Evolutionary conservation across 2,888 invertebrate species (phyloP).

Genomic region (Melipona beecheii): DNA sequence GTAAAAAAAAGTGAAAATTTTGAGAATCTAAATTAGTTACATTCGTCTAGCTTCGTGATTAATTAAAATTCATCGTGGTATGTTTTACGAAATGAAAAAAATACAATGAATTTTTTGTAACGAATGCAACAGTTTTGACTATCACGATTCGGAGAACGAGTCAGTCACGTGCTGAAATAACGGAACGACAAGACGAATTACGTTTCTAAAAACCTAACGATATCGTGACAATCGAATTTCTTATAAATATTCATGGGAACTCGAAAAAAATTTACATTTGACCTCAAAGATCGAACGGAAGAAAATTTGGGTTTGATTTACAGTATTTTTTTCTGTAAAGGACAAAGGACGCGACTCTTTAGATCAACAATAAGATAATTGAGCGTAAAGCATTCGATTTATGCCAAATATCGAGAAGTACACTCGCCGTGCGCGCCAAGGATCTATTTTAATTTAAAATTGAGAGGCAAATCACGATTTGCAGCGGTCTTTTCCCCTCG

Average conservation of each 20-base stretch:
- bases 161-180: too few species aligned
- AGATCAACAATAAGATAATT: neutral
- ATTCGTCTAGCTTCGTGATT: too few species aligned
- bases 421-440: neutral
- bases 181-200: too few species aligned
- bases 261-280: neutral
- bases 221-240: neutral
- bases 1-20: too few species aligned
- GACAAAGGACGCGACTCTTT: neutral
- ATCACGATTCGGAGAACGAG: too few species aligned
- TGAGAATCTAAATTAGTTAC: too few species aligned
- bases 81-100: too few species aligned
- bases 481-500: neutral
- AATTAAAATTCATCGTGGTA: too few species aligned
- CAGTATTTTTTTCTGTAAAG: neutral
- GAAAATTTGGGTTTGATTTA: neutral
- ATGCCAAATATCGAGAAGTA: neutral
- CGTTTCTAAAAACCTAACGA: too few species aligned
- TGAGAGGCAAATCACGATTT: conserved; percentile 3
- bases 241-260: neutral
- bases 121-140: too few species aligned
- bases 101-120: too few species aligned
- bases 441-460: conserved; percentile 5
- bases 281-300: neutral
- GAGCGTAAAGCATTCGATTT: neutral